Conservation (phyloP, 2,797 vertebrate genomes). For the Pantherophis alleghaniensis region DNA sequence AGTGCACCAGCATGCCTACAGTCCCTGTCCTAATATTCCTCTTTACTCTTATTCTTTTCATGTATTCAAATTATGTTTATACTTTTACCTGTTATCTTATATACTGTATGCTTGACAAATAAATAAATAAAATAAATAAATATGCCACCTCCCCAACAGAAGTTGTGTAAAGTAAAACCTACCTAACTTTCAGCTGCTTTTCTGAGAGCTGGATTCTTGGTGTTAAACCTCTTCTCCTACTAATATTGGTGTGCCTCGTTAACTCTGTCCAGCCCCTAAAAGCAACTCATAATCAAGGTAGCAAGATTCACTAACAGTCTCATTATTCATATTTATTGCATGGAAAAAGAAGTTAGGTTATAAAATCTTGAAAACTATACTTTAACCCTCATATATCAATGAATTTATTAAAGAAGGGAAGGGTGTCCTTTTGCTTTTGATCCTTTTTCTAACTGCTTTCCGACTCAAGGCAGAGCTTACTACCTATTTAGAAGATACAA, state of each 20-base stretch:
- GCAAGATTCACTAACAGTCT: neutral
- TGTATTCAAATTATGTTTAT: no score
- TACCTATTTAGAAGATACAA: neutral
- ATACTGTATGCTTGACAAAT: no score
- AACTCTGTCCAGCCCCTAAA: neutral
- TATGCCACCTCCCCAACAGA: constrained; percentile 29
- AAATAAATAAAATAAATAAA: no score
- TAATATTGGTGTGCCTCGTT: neutral
- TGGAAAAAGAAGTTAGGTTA: neutral
- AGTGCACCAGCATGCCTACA: no score
- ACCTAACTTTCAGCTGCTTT: neutral
- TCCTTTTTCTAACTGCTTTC: neutral
- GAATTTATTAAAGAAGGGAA: neutral
- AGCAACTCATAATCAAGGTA: neutral
- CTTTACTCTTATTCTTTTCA: no score
- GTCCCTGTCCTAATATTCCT: no score
- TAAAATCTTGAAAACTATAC: neutral
- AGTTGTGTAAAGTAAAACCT: neutral
- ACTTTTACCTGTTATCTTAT: no score
- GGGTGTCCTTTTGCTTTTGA: neutral
- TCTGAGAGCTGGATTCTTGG: neutral
- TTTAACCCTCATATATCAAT: neutral
- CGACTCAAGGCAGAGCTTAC: neutral
- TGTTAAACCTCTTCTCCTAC: neutral
- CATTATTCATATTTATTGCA: neutral